Evolutionary conservation across 1,140 invertebrate species (phyloP), one percentile per base, ranked within the genome.

Genomic region (Aphaenogaster ashmeadi): DNA sequence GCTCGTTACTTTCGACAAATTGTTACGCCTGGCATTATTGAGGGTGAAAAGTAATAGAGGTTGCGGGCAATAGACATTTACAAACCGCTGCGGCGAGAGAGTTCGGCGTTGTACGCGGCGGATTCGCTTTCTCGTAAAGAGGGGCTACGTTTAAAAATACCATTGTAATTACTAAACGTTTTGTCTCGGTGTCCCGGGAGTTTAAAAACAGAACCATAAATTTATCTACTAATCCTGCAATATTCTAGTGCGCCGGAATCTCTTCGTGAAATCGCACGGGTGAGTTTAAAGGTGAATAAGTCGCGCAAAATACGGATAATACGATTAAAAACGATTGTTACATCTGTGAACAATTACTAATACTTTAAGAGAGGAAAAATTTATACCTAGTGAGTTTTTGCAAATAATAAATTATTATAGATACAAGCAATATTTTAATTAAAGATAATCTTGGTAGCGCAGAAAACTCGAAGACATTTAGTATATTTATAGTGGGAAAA

Each of bases 171-270:
- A 90, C 71, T 21, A 33, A 54, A 79, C 67, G 56, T 77, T 90
- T 83, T 90, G 86, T 81, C 71, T 44, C 62, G 47, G n/a, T 21
- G 67, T 75, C 44, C n/a, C n/a, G 3, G 33, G 13, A 8, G 56
- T 54, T 47, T 60, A 54, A 90, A 90, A 90, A 87, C 78, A 90
- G n/a, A 21, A 64, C 67, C 56, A 38, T 89, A 90, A 87, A 90
- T 87, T 64, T 71, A 27, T n/a, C 33, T 18, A 44, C 71, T 83
- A 83, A 90, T 90, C 78, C 88, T 27, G 56, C 77, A 52, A 89
- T 89, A 87, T 87, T 77, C 89, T 60, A 74, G 21, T 9, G 41
- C 6, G 18, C 11, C 58, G 79, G 56, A 58, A 58, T 44, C 21
- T 44, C 15, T 44, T 81, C 15, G 41, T 33, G 4, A 58, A 72